Evolutionary conservation across 2,888 invertebrate genomes (phyloP).

Genomic region (Epiperipatus broadwayi): DNA sequence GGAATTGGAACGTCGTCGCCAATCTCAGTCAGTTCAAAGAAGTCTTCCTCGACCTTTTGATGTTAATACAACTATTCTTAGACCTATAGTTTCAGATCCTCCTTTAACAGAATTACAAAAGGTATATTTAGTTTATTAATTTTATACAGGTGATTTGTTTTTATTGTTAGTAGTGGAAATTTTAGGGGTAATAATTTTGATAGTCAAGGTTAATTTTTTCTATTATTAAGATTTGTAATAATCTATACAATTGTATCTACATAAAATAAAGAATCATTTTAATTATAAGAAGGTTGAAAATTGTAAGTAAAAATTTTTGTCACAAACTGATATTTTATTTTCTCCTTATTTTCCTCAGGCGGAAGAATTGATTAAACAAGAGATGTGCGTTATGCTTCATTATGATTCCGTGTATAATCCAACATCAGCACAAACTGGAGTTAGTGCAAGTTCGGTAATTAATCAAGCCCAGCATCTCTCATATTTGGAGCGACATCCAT

Average conservation of each 20-base stretch:
- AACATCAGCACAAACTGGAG: conserved; percentile 25
- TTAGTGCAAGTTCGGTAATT: no score
- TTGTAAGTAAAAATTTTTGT: no score
- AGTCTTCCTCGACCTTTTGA: conserved; percentile 62
- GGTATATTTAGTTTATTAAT: conserved; percentile 28
- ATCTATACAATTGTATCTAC: conserved; percentile 1
- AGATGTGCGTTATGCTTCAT: conserved; percentile 88
- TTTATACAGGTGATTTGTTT: no score
- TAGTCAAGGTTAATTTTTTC: no score
- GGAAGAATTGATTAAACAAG: conserved; percentile 82
- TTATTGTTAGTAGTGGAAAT: background rate
- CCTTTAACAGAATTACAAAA: conserved; percentile 66
- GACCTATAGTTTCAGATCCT: conserved; percentile 52
- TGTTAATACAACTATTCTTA: conserved; percentile 58
- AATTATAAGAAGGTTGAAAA: no score
- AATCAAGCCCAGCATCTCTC: conserved; percentile 49
- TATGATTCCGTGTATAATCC: conserved; percentile 70
- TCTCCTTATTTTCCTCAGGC: conserved; percentile 36
- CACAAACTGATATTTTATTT: background rate
- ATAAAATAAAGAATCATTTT: conserved; percentile 7
- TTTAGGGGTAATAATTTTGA: no score
- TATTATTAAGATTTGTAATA: no score
- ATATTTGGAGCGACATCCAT: conserved; percentile 69
- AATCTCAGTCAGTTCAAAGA: conserved; percentile 70
- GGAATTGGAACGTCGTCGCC: conserved; percentile 46